phyloP scores from a whole-genome alignment of 2,797 vertebrate species.

The Acanthiza pusilla region DNA sequence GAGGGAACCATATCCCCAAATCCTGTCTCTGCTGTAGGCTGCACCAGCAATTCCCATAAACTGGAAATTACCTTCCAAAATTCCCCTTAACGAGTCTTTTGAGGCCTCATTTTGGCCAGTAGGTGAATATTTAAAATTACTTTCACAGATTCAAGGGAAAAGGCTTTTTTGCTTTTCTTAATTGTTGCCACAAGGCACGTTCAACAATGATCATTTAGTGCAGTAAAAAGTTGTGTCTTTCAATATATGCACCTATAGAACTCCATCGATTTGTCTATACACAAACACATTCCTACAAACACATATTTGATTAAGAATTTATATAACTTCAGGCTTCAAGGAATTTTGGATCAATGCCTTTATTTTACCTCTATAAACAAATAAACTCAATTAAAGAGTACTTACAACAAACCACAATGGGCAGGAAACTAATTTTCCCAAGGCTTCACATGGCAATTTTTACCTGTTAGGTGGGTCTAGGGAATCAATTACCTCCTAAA shows the following conservation, averaged over 20 bases:
- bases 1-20: rapidly evolving
- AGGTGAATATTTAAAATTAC: not conserved
- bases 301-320: constrained; percentile 50
- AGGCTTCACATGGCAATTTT: not conserved
- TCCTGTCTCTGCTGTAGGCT: rapidly evolving
- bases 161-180: not conserved
- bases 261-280: not conserved
- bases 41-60: not conserved
- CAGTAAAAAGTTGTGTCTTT: not conserved
- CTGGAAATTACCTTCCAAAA: not conserved
- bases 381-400: constrained; percentile 38
- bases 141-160: not conserved
- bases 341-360: constrained; percentile 41
- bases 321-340: constrained; percentile 21
- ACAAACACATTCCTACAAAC: not conserved
- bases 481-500: constrained; percentile 1
- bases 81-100: not conserved
- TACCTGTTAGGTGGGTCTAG: not conserved
- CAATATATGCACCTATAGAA: not conserved
- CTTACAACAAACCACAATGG: not conserved
- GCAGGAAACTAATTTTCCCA: not conserved
- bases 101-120: not conserved
- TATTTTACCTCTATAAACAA: constrained; percentile 29
- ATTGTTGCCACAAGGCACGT: not conserved
- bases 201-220: not conserved